These are phyloP conservation scores for Percopsis omiscomaycus DNA, from an alignment of 2,797 vertebrate species.

Conservation along the genomic window DNA sequence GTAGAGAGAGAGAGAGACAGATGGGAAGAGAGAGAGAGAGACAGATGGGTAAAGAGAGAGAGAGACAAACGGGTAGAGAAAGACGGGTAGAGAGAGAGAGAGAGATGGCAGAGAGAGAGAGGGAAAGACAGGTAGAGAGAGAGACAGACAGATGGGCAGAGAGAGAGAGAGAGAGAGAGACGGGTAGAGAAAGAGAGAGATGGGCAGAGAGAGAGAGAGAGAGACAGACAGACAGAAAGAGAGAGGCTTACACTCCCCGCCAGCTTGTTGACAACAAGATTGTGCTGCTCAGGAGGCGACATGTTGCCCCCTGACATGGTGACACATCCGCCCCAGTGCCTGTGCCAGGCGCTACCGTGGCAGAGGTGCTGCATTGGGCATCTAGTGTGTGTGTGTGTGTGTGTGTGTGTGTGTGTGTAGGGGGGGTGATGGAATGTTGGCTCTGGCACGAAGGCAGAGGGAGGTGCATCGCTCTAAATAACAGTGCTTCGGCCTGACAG, in stretches of 20 bases:
- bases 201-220: neutral
- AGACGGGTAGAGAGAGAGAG: neutral
- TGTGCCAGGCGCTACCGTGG: slow-evolving; percentile 27
- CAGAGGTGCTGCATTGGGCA: neutral
- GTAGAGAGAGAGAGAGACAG: neutral
- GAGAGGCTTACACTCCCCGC: slow-evolving; percentile 2
- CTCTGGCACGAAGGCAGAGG: slow-evolving; percentile 55
- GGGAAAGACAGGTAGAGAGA: neutral
- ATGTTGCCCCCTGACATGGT: slow-evolving; percentile 44
- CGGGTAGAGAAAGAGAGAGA: neutral
- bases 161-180: neutral
- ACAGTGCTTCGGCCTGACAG: slow-evolving; percentile 52
- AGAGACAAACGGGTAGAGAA: neutral
- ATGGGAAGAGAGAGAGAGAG: neutral
- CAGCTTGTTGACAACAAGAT: slow-evolving; percentile 35
- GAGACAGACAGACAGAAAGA: slow-evolving; percentile 9
- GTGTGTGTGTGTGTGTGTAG: slow-evolving; percentile 8
- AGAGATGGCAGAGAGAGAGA: neutral
- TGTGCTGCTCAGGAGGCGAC: slow-evolving; percentile 36
- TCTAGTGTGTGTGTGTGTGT: slow-evolving; percentile 10
- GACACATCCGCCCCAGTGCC: slow-evolving; percentile 58
- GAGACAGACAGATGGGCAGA: neutral
- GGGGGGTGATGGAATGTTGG: neutral
- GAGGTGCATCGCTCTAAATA: slow-evolving; percentile 71
- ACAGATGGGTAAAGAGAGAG: too few species aligned